These are phyloP conservation scores for Lophotis ruficrista DNA, from an alignment of 2,113 vertebrate species.

Conservation along the genomic window DNA sequence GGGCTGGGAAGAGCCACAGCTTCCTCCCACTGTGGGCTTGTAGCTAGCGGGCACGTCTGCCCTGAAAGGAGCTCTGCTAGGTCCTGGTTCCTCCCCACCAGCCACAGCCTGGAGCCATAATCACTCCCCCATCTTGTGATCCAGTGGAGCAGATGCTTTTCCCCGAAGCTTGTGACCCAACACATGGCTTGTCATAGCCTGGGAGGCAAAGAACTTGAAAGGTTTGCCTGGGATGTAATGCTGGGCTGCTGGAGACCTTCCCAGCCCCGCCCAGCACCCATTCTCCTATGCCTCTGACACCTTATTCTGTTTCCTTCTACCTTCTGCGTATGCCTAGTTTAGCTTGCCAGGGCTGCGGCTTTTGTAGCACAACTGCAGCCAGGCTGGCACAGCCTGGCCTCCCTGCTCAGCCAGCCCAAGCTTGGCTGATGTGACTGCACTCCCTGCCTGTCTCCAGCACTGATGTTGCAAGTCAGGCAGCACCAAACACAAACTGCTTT, in stretches of 20 bases:
- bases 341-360: not conserved
- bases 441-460: not conserved
- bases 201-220: constrained; percentile 30
- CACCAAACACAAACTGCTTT: not conserved
- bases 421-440: not conserved
- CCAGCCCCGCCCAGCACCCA: not conserved
- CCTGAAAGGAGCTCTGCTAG: not conserved
- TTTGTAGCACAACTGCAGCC: not conserved
- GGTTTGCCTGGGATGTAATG: not conserved
- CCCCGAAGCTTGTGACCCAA: not conserved
- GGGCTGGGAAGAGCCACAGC: not conserved
- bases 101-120: not conserved
- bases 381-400: not conserved
- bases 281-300: not conserved
- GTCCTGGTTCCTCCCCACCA: not conserved
- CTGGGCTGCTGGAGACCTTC: not conserved
- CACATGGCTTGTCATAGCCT: not conserved
- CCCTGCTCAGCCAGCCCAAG: not conserved
- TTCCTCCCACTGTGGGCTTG: not conserved
- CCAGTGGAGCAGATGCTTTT: not conserved
- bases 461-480: not conserved
- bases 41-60: not conserved
- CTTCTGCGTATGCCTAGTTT: not conserved
- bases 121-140: not conserved
- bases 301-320: not conserved